Conservation (phyloP, 1,140 invertebrate genomes). For the Neuroterus valhalla region DNA sequence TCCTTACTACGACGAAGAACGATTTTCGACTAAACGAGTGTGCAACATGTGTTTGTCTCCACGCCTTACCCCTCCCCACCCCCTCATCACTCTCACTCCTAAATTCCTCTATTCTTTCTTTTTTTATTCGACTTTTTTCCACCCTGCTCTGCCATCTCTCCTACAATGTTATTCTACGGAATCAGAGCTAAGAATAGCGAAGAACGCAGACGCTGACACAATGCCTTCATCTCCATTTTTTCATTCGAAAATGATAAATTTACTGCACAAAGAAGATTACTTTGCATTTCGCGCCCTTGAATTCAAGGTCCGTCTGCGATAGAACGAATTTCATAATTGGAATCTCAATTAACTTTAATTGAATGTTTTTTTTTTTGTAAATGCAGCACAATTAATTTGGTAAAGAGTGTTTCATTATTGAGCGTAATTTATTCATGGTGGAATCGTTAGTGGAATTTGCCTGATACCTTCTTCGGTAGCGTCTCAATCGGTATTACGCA, state of each 20-base stretch:
- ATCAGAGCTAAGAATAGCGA: constrained; percentile 53
- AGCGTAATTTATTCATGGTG: background rate
- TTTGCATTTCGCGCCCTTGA: constrained; percentile 13
- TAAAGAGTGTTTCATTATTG: too few relatives aligned
- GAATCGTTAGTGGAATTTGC: too few relatives aligned
- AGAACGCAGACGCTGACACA: constrained; percentile 51
- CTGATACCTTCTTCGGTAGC: background rate
- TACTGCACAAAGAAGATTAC: background rate
- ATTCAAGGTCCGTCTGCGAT: too few relatives aligned
- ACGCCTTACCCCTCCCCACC: constrained; percentile 30
- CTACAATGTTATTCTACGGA: constrained; percentile 62
- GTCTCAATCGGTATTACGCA: background rate
- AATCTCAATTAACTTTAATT: too few relatives aligned
- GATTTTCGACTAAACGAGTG: constrained; percentile 60
- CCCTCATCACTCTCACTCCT: constrained; percentile 45
- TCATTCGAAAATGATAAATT: constrained; percentile 56
- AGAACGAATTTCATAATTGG: too few relatives aligned
- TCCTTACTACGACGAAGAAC: constrained; percentile 41
- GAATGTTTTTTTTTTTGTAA: too few relatives aligned
- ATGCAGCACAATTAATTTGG: background rate
- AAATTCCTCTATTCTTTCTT: constrained; percentile 34
- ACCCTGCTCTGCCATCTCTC: constrained; percentile 41
- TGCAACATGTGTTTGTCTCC: constrained; percentile 72
- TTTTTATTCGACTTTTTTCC: constrained; percentile 20
- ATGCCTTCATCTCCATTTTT: constrained; percentile 62